Percentiles rank a stretch among this genome's conserved stretches.
Evolutionary conservation across 2,888 invertebrate genomes (phyloP).

Genomic region (Parthenolecanium corni): DNA sequence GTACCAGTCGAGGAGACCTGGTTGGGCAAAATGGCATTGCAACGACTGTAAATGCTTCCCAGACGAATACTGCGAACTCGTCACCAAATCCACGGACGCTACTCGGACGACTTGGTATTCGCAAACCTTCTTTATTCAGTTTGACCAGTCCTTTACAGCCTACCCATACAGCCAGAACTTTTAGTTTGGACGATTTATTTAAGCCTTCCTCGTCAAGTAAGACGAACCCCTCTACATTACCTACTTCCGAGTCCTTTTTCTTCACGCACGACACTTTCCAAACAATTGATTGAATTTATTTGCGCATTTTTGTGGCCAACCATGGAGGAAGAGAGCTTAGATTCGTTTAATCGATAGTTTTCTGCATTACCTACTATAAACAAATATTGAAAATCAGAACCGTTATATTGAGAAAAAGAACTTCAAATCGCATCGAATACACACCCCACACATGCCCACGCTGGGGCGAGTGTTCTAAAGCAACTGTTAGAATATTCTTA

Average conservation of each 20-base stretch:
- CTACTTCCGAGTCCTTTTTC: conserved; percentile 11
- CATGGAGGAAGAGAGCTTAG: no score
- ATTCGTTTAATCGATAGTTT: no score
- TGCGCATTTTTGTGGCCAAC: no score
- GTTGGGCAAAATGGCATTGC: conserved; percentile 21
- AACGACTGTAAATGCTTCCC: conserved; percentile 14
- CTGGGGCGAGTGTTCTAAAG: no score
- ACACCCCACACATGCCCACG: no score
- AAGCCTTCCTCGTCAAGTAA: conserved; percentile 40
- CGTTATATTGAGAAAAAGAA: no score
- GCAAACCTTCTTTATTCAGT: conserved; percentile 76
- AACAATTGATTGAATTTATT: no score
- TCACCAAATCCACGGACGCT: conserved; percentile 48
- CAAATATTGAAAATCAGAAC: no score
- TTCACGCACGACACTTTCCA: background rate
- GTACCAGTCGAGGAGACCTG: conserved; percentile 1
- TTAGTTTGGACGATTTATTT: conserved; percentile 80
- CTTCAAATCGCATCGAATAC: no score
- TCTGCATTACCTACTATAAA: no score
- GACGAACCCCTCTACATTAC: conserved; percentile 24
- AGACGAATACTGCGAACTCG: conserved; percentile 25
- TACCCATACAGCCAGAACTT: conserved; percentile 49
- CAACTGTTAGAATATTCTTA: no score
- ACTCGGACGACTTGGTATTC: conserved; percentile 73
- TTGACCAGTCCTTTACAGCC: conserved; percentile 51